Conservation (phyloP, 2,888 invertebrate genomes). For the Camponotus fellah region DNA sequence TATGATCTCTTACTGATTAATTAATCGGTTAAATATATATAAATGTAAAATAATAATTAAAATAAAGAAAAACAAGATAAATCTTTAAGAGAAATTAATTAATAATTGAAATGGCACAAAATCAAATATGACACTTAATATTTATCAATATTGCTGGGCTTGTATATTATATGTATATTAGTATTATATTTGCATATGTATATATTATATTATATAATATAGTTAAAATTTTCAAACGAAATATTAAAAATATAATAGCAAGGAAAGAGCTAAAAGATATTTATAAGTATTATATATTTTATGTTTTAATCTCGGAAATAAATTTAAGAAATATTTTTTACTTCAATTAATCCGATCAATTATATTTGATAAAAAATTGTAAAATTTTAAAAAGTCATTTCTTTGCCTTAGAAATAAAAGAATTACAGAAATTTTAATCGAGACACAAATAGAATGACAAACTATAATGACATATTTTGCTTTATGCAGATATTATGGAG, state of each 20-base stretch:
- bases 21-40: not conserved
- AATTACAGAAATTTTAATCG: not conserved
- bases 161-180: not conserved
- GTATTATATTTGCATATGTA: not conserved
- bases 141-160: not conserved
- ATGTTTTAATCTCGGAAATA: not conserved
- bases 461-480: not conserved
- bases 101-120: no score
- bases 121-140: not conserved
- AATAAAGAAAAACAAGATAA: no score
- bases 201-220: not conserved
- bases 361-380: not conserved
- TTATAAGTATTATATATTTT: not conserved
- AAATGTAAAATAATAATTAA: not conserved
- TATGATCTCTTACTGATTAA: not conserved
- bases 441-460: not conserved
- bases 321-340: not conserved
- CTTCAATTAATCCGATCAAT: not conserved
- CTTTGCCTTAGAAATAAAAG: not conserved
- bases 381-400: not conserved
- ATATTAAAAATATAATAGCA: not conserved
- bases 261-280: not conserved
- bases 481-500: not conserved
- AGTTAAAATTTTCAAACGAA: not conserved
- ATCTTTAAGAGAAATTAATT: no score